phyloP scores from a whole-genome alignment of 2,113 vertebrate genomes.

The Planiliza haematocheilus region DNA sequence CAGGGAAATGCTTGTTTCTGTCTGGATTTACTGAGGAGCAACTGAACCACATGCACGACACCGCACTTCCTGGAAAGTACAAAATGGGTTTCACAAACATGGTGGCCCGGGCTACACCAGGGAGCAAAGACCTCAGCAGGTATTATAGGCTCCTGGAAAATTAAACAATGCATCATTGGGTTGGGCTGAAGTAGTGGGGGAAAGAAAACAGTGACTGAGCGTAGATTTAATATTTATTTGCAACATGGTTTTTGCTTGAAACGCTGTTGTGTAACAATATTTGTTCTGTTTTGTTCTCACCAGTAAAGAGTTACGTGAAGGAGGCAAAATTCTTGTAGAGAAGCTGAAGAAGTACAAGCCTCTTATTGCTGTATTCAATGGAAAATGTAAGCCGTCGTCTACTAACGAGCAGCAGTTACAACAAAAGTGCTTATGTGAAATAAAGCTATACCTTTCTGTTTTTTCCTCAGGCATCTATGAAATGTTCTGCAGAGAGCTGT shows the following conservation, averaged over 20 bases:
- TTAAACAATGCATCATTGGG: too few relatives aligned
- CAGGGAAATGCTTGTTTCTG: constrained; percentile 98
- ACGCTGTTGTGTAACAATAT: background rate
- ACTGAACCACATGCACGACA: constrained; percentile 93
- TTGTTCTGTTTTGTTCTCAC: constrained; percentile 46
- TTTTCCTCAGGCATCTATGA: constrained; percentile 90
- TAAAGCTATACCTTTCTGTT: background rate
- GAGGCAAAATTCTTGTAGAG: constrained; percentile 95
- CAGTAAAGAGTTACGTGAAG: constrained; percentile 98
- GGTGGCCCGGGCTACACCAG: constrained; percentile 96
- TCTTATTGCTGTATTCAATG: constrained; percentile 97
- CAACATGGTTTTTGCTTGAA: background rate
- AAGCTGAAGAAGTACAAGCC: constrained; percentile 96
- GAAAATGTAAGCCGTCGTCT: constrained; percentile 91
- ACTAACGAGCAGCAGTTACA: background rate
- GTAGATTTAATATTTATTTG: background rate
- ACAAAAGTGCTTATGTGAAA: accelerated
- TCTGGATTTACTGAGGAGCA: constrained; percentile 95
- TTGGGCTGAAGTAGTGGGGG: too few relatives aligned
- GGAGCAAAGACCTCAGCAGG: constrained; percentile 98
- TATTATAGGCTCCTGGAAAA: background rate
- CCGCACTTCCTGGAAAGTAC: constrained; percentile 91
- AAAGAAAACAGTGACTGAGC: too few relatives aligned
- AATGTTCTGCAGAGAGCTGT: constrained; percentile 98
- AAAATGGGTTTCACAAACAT: constrained; percentile 99